Base-by-base conservation (phyloP, 2,797 vertebrate genomes). In the Dallia pectoralis region DNA sequence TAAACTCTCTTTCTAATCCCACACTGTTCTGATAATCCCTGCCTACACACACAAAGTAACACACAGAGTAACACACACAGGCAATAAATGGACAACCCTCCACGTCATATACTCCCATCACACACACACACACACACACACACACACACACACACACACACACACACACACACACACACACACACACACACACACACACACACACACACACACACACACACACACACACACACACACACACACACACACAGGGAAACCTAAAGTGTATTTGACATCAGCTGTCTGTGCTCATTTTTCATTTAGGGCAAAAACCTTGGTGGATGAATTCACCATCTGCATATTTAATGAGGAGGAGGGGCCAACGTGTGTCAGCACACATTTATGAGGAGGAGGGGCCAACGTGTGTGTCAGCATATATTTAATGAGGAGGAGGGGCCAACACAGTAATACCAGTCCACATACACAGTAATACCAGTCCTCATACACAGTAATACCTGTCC, bases 1-100 rank as follows among this genome's bases (percentile, higher is more conserved):
- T 40, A 40, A 5, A 40, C 19, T n/a, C 14, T 73, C 66, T 77
- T 87, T 77, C 75, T 89, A 89, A 87, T 89, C 87, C 78, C 77
- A 75, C 78, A 56, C 77, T 62, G 61, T 77, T 63, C n/a, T 6
- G 61, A 74, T 81, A 81, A 88, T 85, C 79, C 76, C 75, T 71
- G 74, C 67, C 1, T 51, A 67, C 70, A 47, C 32, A 64, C 19
- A 40, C 14, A 70, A 49, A 59, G 8, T 33, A 51, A 56, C 3
- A 70, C 49, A 59, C 19, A 61, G 27, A 9, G 27, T 27, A 7
- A 29, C 29, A 56, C 67, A 69, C 47, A 51, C 67, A 44, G 40
- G 40, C 1, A 44, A 14, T 44, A 33, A 4, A 29, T 30, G 30
- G 4, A 29, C 22, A 44, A 44, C 12, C 40, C 40, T 44, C 4